Evolutionary conservation across 2,113 vertebrate species (phyloP).

Genomic region (Hypanus sabinus): DNA sequence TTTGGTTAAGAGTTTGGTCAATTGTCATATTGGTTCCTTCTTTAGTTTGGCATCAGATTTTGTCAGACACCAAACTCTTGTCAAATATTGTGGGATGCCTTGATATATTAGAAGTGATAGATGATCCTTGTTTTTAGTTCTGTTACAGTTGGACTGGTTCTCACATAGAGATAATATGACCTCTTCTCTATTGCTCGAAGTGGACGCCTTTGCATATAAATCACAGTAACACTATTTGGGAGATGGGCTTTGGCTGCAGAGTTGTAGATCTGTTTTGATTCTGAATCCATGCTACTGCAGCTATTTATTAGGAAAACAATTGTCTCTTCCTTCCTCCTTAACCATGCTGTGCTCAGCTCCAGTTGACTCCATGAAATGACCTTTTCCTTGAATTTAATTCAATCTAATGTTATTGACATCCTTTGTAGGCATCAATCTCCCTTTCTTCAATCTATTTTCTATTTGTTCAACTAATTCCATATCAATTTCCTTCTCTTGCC

Average conservation of each 20-base stretch:
- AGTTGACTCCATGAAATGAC: neutral
- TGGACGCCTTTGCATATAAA: neutral
- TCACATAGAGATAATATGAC: neutral
- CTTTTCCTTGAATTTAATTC: slow-evolving; percentile 16
- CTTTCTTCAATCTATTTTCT: slow-evolving; percentile 4
- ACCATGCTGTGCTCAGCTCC: neutral
- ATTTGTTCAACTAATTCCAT: slow-evolving; percentile 14
- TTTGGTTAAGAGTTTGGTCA: neutral
- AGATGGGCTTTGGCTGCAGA: neutral
- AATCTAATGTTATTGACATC: neutral
- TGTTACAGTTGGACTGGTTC: neutral
- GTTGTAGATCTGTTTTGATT: neutral
- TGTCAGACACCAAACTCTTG: neutral
- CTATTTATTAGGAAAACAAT: neutral
- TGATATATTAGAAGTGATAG: neutral
- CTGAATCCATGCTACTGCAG: neutral
- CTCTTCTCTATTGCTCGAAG: neutral
- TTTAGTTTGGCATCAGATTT: neutral
- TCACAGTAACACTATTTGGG: neutral
- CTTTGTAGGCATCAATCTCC: neutral
- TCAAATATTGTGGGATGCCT: neutral
- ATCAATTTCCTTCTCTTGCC: slow-evolving; percentile 21
- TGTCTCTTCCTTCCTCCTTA: too few relatives aligned
- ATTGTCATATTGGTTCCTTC: neutral
- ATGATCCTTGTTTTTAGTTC: neutral